Evolutionary conservation across 2,797 vertebrate genomes (phyloP).

Genomic region (Hephaestus fuliginosus): DNA sequence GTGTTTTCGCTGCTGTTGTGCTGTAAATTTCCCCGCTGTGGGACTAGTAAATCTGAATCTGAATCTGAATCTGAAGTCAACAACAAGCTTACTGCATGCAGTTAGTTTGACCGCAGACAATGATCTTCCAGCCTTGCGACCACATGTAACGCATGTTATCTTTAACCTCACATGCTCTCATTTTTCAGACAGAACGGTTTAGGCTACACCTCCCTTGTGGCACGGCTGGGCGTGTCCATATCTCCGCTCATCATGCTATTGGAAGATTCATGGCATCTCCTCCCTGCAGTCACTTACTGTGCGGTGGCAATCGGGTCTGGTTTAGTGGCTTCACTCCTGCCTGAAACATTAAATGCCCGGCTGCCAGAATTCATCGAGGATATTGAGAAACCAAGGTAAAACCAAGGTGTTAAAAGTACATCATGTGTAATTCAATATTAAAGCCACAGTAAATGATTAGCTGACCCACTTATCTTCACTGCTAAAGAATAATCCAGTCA

Average conservation of each 20-base stretch:
- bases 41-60: too few species aligned
- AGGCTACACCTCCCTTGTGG: conserved; percentile 89
- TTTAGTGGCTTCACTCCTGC: conserved; percentile 84
- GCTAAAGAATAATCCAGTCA: conserved; percentile 41
- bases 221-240: conserved; percentile 88
- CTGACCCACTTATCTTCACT: not conserved
- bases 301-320: conserved; percentile 82
- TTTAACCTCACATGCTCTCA: conserved; percentile 30
- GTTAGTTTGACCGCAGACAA: not conserved
- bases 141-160: not conserved
- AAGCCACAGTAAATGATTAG: conserved; percentile 35
- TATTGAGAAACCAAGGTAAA: conserved; percentile 85
- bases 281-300: conserved; percentile 86
- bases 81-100: not conserved
- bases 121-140: conserved; percentile 50
- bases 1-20: too few species aligned
- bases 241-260: conserved; percentile 89
- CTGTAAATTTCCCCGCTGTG: too few species aligned
- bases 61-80: not conserved
- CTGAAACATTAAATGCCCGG: conserved; percentile 84
- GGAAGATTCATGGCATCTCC: conserved; percentile 87
- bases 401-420: conserved; percentile 13
- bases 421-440: conserved; percentile 28
- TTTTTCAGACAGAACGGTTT: conserved; percentile 91
- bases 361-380: conserved; percentile 92